Evolutionary conservation across 2,888 invertebrate genomes (phyloP), one percentile per base, ranked within the genome.

Genomic region (Sipunculus nudus): DNA sequence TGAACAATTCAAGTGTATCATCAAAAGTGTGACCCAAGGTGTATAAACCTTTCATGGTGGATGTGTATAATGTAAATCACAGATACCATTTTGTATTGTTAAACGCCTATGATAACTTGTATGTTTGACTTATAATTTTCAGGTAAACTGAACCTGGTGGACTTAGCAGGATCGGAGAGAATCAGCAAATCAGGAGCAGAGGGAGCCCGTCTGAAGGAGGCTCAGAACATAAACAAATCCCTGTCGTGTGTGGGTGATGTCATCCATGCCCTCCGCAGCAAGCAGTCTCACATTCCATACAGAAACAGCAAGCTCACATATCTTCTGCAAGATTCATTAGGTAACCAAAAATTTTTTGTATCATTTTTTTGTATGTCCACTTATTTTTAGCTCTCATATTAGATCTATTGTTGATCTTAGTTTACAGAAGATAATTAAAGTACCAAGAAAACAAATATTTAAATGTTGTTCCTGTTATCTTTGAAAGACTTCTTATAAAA

Each of bases 261-360:
- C 26, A 86, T 86, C 49, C 81, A 85, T 55, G 86, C 87, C 1
- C 75, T 87, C 25, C 76, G 85, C 2, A 81, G 82, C 46, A 86
- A 86, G 61, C 85, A 85, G 73, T 78, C 77, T 13, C 85, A 86
- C 71, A 81, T 87, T 59, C 87, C 87, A 28, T 85, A 81, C 78
- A 79, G 87, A 60, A 87, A 87, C 75, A 86, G 86, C 63, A 85
- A 85, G 63, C 78, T 87, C 52, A 87, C 87, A 1, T 82, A 86
- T 70, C 76, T 87, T n/a, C 79, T 87, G 62, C 87, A 87, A 71
- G 87, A 87, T 72, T 86, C 85, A 40, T 76, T 87, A 47, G 86
- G 81, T 81, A 68, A 63, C 85, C n/a, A n/a, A n/a, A n/a, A n/a
- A n/a, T n/a, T n/a, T 68, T 19, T 6, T n/a, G 50, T 50, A 16